Percentiles rank a stretch among this genome's conserved stretches.
These are phyloP conservation scores for Callionymus lyra DNA, from an alignment of 2,113 vertebrate species.

Conservation along the genomic window DNA sequence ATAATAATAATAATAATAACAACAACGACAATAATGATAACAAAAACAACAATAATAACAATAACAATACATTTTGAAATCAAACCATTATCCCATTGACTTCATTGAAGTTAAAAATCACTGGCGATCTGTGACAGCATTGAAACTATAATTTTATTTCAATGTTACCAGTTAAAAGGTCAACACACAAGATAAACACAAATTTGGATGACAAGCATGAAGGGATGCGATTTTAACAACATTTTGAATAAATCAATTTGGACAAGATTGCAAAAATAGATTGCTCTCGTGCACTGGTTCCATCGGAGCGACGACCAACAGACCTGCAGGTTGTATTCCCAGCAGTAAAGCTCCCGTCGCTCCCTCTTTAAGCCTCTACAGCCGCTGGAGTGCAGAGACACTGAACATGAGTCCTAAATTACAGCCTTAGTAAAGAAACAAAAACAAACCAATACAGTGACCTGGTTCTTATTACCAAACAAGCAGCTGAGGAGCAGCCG, in stretches of 20 bases:
- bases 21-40: too few species aligned
- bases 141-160: too few species aligned
- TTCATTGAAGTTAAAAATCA: too few species aligned
- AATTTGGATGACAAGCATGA: too few species aligned
- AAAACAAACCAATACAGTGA: slow-evolving; percentile 58
- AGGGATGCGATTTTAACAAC: too few species aligned
- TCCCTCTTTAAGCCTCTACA: slow-evolving; percentile 43
- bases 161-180: too few species aligned
- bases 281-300: slow-evolving; percentile 32
- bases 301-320: slow-evolving; percentile 45
- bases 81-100: too few species aligned
- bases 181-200: too few species aligned
- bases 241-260: slow-evolving; percentile 33
- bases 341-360: slow-evolving; percentile 37
- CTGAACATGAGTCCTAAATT: slow-evolving; percentile 63
- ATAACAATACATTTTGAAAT: too few species aligned
- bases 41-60: too few species aligned
- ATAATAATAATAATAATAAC: too few species aligned
- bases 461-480: slow-evolving; percentile 64
- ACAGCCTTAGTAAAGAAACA: slow-evolving; percentile 59
- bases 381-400: slow-evolving; percentile 47
- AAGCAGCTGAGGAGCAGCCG: slow-evolving; percentile 35
- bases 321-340: slow-evolving; percentile 34
- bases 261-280: slow-evolving; percentile 41
- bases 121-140: too few species aligned